Evolutionary conservation across 2,888 invertebrate species (phyloP).

Genomic region (Coleophora deauratella): DNA sequence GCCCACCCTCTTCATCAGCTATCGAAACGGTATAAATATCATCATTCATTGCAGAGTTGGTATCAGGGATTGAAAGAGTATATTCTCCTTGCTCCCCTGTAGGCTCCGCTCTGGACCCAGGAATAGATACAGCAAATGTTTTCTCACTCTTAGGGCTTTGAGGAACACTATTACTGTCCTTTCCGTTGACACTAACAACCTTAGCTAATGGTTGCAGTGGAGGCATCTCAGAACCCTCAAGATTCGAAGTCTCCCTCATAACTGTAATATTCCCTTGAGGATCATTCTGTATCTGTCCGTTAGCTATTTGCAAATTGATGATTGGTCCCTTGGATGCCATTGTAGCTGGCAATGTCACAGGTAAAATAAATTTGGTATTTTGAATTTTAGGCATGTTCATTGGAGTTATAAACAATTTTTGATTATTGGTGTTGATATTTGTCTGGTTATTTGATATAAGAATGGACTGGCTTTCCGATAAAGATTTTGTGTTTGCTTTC

Average conservation of each 20-base stretch:
- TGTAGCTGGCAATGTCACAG: slow-evolving; percentile 61
- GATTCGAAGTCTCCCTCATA: slow-evolving; percentile 57
- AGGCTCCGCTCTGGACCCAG: slow-evolving; percentile 64
- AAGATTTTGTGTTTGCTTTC: slow-evolving; percentile 50
- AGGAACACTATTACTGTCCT: slow-evolving; percentile 36
- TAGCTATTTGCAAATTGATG: slow-evolving; percentile 80
- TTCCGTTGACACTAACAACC: slow-evolving; percentile 43
- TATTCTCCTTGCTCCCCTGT: slow-evolving; percentile 68
- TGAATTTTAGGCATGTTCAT: slow-evolving; percentile 74
- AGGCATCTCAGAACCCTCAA: slow-evolving; percentile 53
- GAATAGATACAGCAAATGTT: slow-evolving; percentile 54
- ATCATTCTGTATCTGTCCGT: slow-evolving; percentile 76
- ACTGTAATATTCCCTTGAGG: slow-evolving; percentile 77
- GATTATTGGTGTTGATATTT: slow-evolving; percentile 54
- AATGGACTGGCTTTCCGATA: slow-evolving; percentile 59
- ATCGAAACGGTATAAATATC: slow-evolving; percentile 70
- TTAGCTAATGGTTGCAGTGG: slow-evolving; percentile 59
- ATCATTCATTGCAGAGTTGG: slow-evolving; percentile 68
- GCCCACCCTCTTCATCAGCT: slow-evolving; percentile 59
- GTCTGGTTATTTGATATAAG: slow-evolving; percentile 61
- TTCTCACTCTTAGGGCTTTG: slow-evolving; percentile 49
- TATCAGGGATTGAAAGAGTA: slow-evolving; percentile 66
- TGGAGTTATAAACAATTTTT: slow-evolving; percentile 74
- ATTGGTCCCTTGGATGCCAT: slow-evolving; percentile 75
- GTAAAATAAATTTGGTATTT: slow-evolving; percentile 69